Conservation (phyloP, 2,797 vertebrate species). For the Todus mexicanus region DNA sequence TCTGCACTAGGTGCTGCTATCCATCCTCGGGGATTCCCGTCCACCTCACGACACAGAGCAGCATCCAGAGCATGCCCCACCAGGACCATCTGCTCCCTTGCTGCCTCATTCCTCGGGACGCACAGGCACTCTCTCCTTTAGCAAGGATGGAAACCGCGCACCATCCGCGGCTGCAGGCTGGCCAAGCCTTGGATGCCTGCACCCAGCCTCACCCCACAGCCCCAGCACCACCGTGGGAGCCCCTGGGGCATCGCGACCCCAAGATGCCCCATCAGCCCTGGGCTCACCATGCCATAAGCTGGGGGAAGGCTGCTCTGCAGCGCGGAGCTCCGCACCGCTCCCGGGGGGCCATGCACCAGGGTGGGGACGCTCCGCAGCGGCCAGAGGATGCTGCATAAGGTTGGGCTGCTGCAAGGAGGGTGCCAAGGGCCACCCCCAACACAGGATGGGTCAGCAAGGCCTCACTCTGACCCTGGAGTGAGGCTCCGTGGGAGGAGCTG, state of each 20-base stretch:
- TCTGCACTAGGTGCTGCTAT: not conserved
- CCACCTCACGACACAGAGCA: not conserved
- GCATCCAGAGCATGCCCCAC: not conserved
- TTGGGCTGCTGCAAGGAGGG: not conserved
- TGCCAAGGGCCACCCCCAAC: not conserved
- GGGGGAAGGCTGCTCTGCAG: not conserved
- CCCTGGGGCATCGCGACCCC: rapidly evolving
- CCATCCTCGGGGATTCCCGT: rapidly evolving
- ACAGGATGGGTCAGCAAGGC: not conserved
- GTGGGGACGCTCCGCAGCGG: not conserved
- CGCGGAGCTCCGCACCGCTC: not conserved
- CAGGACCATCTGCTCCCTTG: not conserved
- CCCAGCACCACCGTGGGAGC: rapidly evolving
- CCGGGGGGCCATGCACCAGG: not conserved
- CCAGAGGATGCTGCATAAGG: not conserved
- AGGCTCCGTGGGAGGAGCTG: rapidly evolving
- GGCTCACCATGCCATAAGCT: not conserved
- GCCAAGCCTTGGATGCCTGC: not conserved
- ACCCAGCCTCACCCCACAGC: rapidly evolving
- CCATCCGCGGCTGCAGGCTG: rapidly evolving
- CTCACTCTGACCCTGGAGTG: not conserved
- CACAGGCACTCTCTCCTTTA: rapidly evolving
- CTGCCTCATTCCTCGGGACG: not conserved
- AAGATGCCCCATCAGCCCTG: rapidly evolving
- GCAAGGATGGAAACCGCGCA: not conserved